A percentile compares a stretch with the other conserved stretches of the same genome.
Conservation (phyloP, 1,140 invertebrate genomes). For the Pseudomyrmex dendroicus region DNA sequence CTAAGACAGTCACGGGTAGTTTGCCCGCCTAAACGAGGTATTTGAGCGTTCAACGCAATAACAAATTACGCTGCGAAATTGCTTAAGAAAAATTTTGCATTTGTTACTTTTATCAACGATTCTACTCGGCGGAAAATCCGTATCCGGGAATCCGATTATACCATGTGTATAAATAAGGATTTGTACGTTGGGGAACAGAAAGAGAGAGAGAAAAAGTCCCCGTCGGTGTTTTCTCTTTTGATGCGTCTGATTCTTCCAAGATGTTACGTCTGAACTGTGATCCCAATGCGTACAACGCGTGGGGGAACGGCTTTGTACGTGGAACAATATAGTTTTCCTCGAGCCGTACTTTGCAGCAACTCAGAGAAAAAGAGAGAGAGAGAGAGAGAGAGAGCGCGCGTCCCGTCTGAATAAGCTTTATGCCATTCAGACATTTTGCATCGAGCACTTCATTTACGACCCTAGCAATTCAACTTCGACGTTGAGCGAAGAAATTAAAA, state of each 20-base stretch:
- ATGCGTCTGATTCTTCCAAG: slow-evolving; percentile 36
- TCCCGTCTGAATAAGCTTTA: slow-evolving; percentile 53
- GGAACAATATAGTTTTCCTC: slow-evolving; percentile 53
- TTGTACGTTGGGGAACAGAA: background rate
- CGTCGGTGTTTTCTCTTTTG: slow-evolving; percentile 19
- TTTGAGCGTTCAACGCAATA: background rate
- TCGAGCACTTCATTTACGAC: slow-evolving; percentile 47
- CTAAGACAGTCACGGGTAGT: slow-evolving; percentile 70
- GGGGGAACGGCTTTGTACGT: slow-evolving; percentile 50
- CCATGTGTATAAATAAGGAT: slow-evolving; percentile 47
- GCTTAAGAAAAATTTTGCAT: background rate
- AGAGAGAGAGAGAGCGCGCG: too few relatives aligned
- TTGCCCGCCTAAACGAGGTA: slow-evolving; percentile 43
- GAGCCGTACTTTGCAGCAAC: slow-evolving; percentile 19
- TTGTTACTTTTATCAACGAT: slow-evolving; percentile 6
- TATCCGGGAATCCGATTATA: slow-evolving; percentile 35
- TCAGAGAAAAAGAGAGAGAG: background rate
- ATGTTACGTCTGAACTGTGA: slow-evolving; percentile 47
- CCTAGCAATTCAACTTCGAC: slow-evolving; percentile 29
- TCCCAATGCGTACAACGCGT: slow-evolving; percentile 32
- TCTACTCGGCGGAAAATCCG: slow-evolving; percentile 1
- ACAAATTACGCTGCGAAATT: slow-evolving; percentile 12
- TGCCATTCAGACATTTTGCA: slow-evolving; percentile 43
- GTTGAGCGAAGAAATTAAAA: slow-evolving; percentile 47
- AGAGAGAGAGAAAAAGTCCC: background rate